Percentiles rank a stretch among this genome's conserved stretches.
Conservation (phyloP, 53 echinoderm and acorn worm genomes). For the Mesocentrotus franciscanus region DNA sequence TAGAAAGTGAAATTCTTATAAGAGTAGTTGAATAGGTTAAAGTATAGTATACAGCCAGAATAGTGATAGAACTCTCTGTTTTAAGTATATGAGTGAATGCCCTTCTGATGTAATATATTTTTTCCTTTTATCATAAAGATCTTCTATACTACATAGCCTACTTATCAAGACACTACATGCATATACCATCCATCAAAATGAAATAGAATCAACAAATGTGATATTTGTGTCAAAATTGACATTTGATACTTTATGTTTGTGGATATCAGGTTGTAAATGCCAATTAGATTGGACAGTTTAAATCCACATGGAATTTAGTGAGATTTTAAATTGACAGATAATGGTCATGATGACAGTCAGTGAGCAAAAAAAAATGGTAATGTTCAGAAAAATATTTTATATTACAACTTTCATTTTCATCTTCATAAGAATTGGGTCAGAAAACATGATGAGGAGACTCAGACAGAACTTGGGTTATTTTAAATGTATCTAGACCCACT, state of each 20-base stretch:
- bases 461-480: no score
- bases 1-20: no score
- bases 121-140: no score
- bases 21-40: no score
- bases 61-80: no score
- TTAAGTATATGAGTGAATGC: no score
- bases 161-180: neutral
- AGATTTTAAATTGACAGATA: conserved; percentile 1
- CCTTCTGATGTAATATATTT: no score
- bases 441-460: neutral
- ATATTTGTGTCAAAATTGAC: neutral
- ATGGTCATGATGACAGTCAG: neutral
- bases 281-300: conserved; percentile 24
- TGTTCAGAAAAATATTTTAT: neutral
- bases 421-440: neutral
- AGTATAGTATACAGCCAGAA: no score
- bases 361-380: neutral
- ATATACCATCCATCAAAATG: conserved; percentile 20
- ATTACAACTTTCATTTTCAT: neutral
- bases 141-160: neutral
- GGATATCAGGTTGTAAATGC: conserved; percentile 13
- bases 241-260: conserved; percentile 20
- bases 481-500: no score
- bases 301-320: conserved; percentile 37
- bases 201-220: neutral